Conservation (phyloP, 2,797 vertebrate genomes). For the Silurus lanzhouensis region DNA sequence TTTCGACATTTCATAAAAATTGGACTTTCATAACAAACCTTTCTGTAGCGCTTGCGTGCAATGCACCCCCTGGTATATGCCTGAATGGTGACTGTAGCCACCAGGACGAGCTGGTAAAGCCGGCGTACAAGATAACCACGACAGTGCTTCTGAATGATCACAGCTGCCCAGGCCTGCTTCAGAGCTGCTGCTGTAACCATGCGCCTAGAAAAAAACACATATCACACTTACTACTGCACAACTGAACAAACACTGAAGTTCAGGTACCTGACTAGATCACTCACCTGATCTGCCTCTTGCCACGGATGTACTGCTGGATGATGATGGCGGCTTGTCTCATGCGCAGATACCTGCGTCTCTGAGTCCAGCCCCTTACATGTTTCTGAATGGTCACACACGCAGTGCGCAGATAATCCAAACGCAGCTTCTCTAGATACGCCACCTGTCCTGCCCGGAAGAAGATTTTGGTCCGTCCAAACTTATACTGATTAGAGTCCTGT, state of each 20-base stretch:
- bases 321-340: conserved; percentile 73
- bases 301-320: conserved; percentile 88
- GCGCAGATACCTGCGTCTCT: conserved; percentile 78
- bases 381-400: conserved; percentile 87
- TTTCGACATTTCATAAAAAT: not conserved
- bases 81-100: conserved; percentile 89
- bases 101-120: conserved; percentile 80
- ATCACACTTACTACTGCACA: not conserved
- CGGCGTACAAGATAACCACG: conserved; percentile 83
- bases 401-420: conserved; percentile 85
- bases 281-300: conserved; percentile 85
- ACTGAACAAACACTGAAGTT: not conserved
- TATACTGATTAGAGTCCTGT: conserved; percentile 91
- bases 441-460: conserved; percentile 98
- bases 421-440: conserved; percentile 94
- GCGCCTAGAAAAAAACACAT: conserved; percentile 73
- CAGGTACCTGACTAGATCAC: not conserved
- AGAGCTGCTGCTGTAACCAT: conserved; percentile 80
- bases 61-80: conserved; percentile 85
- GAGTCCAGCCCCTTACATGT: conserved; percentile 85
- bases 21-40: conserved; percentile 60
- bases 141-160: conserved; percentile 88
- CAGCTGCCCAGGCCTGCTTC: conserved; percentile 87
- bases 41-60: conserved; percentile 84
- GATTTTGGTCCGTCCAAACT: conserved; percentile 96